Conservation (phyloP, 2,888 invertebrate species). For the Lepidocyrtoides sp. region DNA sequence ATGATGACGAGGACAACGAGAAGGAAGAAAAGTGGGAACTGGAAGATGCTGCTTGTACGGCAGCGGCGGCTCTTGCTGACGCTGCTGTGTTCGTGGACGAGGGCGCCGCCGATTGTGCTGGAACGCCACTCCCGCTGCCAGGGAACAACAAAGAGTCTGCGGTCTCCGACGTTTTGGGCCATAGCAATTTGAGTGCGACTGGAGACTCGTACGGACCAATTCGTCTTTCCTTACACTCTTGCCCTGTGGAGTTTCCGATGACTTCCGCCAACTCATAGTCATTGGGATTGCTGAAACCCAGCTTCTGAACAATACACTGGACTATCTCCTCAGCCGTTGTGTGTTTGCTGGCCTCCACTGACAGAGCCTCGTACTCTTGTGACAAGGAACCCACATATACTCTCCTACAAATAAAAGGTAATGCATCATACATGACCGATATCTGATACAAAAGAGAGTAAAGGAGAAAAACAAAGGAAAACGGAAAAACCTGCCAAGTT, state of each 20-base stretch:
- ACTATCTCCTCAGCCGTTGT: constrained; percentile 97
- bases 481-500: no score
- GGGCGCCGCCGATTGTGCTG: constrained; percentile 69
- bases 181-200: constrained; percentile 86
- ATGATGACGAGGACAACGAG: constrained; percentile 47
- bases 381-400: constrained; percentile 96
- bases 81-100: constrained; percentile 21
- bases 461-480: no score
- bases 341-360: constrained; percentile 96
- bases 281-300: constrained; percentile 89
- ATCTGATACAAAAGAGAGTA: no score
- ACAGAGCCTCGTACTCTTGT: constrained; percentile 95
- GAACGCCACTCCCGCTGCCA: constrained; percentile 15
- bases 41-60: constrained; percentile 49
- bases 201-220: constrained; percentile 90
- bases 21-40: constrained; percentile 67
- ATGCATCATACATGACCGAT: no score
- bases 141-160: constrained; percentile 82
- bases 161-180: constrained; percentile 89
- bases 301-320: constrained; percentile 93
- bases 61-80: constrained; percentile 30
- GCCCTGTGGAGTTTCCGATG: constrained; percentile 94
- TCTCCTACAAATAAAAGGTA: no score
- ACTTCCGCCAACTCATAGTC: constrained; percentile 96
- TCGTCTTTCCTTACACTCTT: constrained; percentile 96